These are phyloP conservation scores for Folsomia manolachei DNA, from an alignment of 2,888 invertebrate genomes.

Conservation along the genomic window DNA sequence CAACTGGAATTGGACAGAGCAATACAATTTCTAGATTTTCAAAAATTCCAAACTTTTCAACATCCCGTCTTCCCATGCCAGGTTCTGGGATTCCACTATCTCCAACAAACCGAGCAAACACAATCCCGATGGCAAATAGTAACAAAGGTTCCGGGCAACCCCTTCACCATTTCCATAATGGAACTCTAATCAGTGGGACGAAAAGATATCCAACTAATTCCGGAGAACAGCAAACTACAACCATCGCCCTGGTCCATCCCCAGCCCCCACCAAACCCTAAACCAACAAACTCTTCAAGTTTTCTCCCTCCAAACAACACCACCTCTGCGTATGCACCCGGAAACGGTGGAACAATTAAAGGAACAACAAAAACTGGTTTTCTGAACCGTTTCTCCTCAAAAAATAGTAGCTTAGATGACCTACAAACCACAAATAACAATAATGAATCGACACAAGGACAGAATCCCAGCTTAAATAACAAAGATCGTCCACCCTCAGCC, in stretches of 20 bases:
- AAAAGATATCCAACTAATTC: conserved; percentile 24
- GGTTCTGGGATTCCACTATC: conserved; percentile 28
- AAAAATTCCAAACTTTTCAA: conserved; percentile 47
- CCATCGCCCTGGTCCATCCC: conserved; percentile 47
- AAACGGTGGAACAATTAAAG: conserved; percentile 41
- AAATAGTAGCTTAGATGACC: conserved; percentile 49
- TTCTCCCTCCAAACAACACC: conserved; percentile 3
- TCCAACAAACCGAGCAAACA: conserved; percentile 16
- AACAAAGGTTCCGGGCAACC: neutral
- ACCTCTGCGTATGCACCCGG: conserved; percentile 21
- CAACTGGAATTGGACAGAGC: conserved; percentile 24
- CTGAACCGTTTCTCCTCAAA: conserved; percentile 40
- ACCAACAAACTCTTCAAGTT: conserved; percentile 17
- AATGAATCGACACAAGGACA: conserved; percentile 10
- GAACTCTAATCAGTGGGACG: neutral
- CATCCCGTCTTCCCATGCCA: conserved; percentile 41
- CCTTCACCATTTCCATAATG: neutral
- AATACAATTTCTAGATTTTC: conserved; percentile 38
- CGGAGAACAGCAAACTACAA: conserved; percentile 41
- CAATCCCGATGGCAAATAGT: conserved; percentile 9
- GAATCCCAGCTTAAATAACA: conserved; percentile 16
- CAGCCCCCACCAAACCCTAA: conserved; percentile 46
- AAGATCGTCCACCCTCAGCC: conserved; percentile 71
- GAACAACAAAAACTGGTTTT: conserved; percentile 25
- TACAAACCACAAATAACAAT: conserved; percentile 35